These are phyloP conservation scores for Microtus agrestis DNA, from an alignment of 2,797 vertebrate genomes.

Conservation along the genomic window DNA sequence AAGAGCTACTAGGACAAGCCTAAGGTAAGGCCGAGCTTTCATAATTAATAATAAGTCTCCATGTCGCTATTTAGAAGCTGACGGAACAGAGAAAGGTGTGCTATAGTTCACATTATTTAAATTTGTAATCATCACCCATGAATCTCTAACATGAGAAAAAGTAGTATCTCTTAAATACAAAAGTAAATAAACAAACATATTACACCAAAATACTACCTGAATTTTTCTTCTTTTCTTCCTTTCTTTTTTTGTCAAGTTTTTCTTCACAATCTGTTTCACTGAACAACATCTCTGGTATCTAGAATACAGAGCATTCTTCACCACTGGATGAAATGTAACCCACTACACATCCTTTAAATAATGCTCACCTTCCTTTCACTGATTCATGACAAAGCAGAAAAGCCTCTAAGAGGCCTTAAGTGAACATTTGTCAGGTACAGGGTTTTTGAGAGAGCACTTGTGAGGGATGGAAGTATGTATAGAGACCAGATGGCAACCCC, in stretches of 20 bases:
- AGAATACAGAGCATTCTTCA: conserved; percentile 68
- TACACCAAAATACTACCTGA: conserved; percentile 88
- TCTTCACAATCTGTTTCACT: conserved; percentile 86
- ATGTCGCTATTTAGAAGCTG: neutral
- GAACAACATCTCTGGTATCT: conserved; percentile 97
- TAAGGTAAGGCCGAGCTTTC: neutral
- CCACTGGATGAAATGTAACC: neutral
- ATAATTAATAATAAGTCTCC: neutral
- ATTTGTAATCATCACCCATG: conserved; percentile 16
- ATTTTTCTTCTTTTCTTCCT: conserved; percentile 86
- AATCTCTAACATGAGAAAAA: neutral
- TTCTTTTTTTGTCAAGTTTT: conserved; percentile 84
- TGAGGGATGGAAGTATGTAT: neutral
- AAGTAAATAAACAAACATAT: neutral
- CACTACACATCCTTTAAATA: neutral
- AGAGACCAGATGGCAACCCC: neutral
- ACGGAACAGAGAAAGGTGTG: neutral
- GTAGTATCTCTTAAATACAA: conserved; percentile 22
- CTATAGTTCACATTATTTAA: conserved; percentile 28
- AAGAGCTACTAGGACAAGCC: neutral
- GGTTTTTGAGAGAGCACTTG: neutral
- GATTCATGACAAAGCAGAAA: neutral
- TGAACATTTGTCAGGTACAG: neutral
- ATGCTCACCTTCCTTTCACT: neutral
- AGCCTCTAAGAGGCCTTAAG: neutral